A percentile compares a stretch with the other conserved stretches of the same genome.
Conservation (phyloP, 2,797 vertebrate genomes). For the Pyrrhura leucotis region DNA sequence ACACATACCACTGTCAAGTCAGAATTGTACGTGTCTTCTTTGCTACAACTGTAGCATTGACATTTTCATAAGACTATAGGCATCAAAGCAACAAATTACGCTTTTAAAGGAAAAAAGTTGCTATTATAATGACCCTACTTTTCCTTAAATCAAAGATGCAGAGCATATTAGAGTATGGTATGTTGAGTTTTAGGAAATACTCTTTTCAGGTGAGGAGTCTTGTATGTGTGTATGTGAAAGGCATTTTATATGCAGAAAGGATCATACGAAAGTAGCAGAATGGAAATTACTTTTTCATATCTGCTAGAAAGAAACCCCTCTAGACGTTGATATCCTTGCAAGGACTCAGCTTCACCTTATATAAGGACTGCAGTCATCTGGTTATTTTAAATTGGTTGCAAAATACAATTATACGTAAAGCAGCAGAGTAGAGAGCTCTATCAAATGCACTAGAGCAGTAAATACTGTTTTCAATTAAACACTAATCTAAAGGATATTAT, state of each 20-base stretch:
- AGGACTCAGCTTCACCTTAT: constrained; percentile 46
- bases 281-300: constrained; percentile 66
- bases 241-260: constrained; percentile 54
- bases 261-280: constrained; percentile 41
- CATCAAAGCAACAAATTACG: not conserved
- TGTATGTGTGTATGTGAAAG: not conserved
- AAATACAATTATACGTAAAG: constrained; percentile 66
- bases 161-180: not conserved
- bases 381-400: constrained; percentile 68
- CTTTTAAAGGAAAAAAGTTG: not conserved
- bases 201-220: not conserved
- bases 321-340: constrained; percentile 36
- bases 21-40: not conserved
- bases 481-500: constrained; percentile 61
- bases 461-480: constrained; percentile 69
- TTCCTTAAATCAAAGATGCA: not conserved
- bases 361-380: constrained; percentile 49
- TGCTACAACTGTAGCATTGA: not conserved
- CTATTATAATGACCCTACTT: not conserved
- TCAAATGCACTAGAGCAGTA: constrained; percentile 63
- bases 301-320: constrained; percentile 53
- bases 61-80: not conserved
- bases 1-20: not conserved
- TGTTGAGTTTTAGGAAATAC: not conserved
- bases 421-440: constrained; percentile 24